Conservation (phyloP, 1,140 invertebrate genomes). For the Aphis craccivora region DNA sequence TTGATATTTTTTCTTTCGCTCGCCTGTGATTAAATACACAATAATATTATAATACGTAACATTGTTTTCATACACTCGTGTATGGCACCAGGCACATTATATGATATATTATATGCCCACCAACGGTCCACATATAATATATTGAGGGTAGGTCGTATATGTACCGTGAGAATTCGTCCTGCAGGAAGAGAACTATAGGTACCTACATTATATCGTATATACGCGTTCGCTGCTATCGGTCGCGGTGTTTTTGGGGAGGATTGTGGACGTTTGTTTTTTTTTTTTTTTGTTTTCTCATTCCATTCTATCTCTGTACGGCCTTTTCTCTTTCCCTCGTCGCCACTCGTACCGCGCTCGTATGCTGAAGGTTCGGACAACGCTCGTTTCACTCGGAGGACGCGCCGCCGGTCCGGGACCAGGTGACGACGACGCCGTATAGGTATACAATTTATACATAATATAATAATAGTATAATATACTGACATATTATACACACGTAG, state of each 20-base stretch:
- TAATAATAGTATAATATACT: slow-evolving; percentile 21
- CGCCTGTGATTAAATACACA: neutral
- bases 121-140: neutral
- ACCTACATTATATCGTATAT: neutral
- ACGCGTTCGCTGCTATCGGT: too few relatives aligned
- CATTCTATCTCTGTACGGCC: neutral
- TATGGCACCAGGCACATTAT: neutral
- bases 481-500: neutral
- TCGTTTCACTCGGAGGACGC: neutral
- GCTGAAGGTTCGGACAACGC: neutral
- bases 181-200: neutral
- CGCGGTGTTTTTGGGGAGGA: neutral
- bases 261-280: neutral
- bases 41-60: neutral
- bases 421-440: neutral
- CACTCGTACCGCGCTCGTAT: neutral
- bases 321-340: neutral
- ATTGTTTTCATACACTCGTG: neutral
- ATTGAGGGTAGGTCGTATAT: neutral
- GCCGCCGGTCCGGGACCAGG: neutral
- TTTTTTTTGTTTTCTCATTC: slow-evolving; percentile 3
- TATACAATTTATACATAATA: slow-evolving; percentile 13
- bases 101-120: neutral
- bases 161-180: neutral
- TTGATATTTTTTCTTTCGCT: neutral